phyloP scores from a whole-genome alignment of 2,888 invertebrate species.

The Lepidochitona cinerea region DNA sequence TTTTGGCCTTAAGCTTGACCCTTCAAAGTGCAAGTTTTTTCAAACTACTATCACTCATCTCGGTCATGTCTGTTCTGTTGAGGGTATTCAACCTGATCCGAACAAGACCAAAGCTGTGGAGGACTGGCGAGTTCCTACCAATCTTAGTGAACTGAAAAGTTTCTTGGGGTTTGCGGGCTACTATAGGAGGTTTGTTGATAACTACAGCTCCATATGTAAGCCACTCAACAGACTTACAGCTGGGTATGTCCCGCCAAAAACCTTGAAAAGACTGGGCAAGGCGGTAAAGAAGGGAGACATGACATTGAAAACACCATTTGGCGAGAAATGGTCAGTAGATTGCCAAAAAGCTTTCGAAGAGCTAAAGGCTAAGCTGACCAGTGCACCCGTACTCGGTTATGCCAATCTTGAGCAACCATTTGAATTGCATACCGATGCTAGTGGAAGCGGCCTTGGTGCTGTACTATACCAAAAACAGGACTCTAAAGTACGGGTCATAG shows the following conservation, averaged over 20 bases:
- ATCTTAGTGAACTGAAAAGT: background rate
- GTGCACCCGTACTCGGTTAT: background rate
- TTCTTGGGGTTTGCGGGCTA: background rate
- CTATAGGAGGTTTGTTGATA: background rate
- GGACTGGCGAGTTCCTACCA: background rate
- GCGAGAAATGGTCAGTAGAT: background rate
- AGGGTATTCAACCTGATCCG: background rate
- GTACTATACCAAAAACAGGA: background rate
- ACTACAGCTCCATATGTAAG: background rate
- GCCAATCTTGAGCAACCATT: background rate
- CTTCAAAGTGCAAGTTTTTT: background rate
- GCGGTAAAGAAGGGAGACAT: background rate
- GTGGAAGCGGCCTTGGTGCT: background rate
- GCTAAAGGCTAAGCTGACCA: background rate
- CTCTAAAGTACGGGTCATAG: background rate
- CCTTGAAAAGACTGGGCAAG: background rate
- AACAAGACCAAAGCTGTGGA: background rate
- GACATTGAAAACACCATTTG: background rate
- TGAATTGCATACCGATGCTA: background rate
- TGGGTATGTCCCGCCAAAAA: background rate
- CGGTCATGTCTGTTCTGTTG: background rate
- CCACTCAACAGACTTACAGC: background rate
- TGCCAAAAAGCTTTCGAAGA: background rate
- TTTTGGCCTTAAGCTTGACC: background rate
- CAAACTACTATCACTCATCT: background rate